Evolutionary conservation across 2,113 vertebrate genomes (phyloP), one percentile per base, ranked within the genome.

Genomic region (Perccottus glenii): DNA sequence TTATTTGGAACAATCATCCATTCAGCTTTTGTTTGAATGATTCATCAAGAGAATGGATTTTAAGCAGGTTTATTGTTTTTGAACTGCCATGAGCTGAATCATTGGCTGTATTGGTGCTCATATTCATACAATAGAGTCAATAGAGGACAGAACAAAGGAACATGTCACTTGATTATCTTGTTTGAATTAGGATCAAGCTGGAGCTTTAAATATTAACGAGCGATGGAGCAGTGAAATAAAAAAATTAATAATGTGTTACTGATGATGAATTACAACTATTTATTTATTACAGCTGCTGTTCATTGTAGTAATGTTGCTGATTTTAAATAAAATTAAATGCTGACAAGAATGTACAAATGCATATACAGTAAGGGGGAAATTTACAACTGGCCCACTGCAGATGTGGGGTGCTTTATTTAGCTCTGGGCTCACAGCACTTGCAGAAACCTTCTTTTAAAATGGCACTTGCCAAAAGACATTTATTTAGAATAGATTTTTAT

Each of bases 401-500:
- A 43, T 59, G 16, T 33, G n/a, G n/a, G 43, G 15, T 57, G 11
- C 6, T 47, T 44, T n/a, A 68, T 60, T 60, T 8, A 62, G 6
- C 6, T 15, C 19, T 64, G 15, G 47, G 15, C 42, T 50, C 16
- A 50, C 9, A 61, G 11, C 53, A 35, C 15, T 19, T 50, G 40
- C 9, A 16, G 11, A 14, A 8, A 51, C 55, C 51, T 66, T 10
- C 44, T 56, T 70, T 60, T 32, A n/a, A 70, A 70, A 52, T 49
- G 35, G 2, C 14, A 35, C 46, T 47, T 67, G 46, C 35, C 57
- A 50, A 55, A 56, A 44, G 8, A 33, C 12, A 2, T 48, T 50
- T 72, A 63, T 67, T 68, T 36, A 11, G 9, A 46, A 61, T 16
- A 42, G 47, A 7, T 61, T 51, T 70, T 69, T 63, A 64, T 70